Conservation (phyloP, 2,888 invertebrate genomes). For the Scaptomyza caliginosa region DNA sequence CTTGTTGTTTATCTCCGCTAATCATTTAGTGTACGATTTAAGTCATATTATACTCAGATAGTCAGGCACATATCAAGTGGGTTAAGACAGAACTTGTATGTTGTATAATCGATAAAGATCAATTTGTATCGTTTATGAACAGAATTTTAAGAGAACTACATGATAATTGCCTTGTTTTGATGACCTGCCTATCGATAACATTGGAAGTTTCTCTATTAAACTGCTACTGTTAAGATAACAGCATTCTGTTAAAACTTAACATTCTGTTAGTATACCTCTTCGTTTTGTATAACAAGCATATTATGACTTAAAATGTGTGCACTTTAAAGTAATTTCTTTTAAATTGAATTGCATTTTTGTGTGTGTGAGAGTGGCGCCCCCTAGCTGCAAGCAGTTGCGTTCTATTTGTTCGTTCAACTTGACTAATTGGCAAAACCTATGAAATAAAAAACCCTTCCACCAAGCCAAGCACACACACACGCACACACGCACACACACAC, state of each 20-base stretch:
- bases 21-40: conserved; percentile 9
- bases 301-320: neutral
- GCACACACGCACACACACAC: neutral
- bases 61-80: neutral
- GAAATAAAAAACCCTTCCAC: neutral
- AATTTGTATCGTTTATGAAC: too few relatives aligned
- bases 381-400: neutral
- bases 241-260: too few relatives aligned
- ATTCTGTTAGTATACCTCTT: too few relatives aligned
- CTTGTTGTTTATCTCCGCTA: neutral
- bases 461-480: neutral
- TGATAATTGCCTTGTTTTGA: too few relatives aligned
- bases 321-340: neutral
- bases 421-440: conserved; percentile 16
- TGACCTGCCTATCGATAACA: too few relatives aligned
- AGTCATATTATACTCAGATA: neutral
- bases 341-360: neutral
- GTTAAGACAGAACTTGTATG: too few relatives aligned
- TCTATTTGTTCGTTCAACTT: conserved; percentile 8
- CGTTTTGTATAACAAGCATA: too few relatives aligned
- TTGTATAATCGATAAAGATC: neutral
- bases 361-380: neutral
- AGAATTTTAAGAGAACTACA: too few relatives aligned
- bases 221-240: too few relatives aligned
- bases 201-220: neutral